Evolutionary conservation across 2,888 invertebrate genomes (phyloP), one percentile per base, ranked within the genome.

Genomic region (Melipona beecheii): DNA sequence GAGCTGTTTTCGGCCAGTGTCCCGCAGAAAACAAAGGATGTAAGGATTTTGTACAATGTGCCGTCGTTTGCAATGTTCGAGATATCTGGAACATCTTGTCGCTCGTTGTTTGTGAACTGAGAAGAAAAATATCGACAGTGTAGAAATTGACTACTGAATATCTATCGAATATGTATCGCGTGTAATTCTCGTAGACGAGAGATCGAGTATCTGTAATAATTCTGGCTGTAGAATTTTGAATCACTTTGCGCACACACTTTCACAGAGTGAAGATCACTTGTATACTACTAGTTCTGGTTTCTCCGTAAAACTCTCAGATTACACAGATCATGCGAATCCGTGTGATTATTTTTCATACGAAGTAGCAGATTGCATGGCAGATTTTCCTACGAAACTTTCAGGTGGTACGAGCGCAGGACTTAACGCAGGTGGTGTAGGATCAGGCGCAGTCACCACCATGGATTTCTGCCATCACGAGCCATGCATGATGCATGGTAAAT

Each of bases 401-500:
- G 94, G 94, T 94, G 92, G 92, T 85, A 89, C 91, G 75, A 91
- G 87, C 86, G 90, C 90, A 85, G 90, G 90, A 85, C 87, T 80
- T 76, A 88, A 89, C 78, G 15, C 50, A 17, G 89, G 91, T 76
- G 91, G 90, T 84, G 79, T 79, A 75, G 75, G 89, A 52, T 69
- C 88, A 64, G 86, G 86, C 81, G 88, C 89, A 90, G 91, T 92
- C 89, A 86, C 92, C 83, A 87, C 90, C 85, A 95, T 96, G 89
- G 97, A 97, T 94, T 96, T 96, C 94, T 98, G 98, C 94, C 95
- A 96, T 92, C 96, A 97, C 93, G 97, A 97, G 94, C 97, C 98
- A 49, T 98, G 97, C 95, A 96, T 98, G 97, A 96, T 97, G 91
- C 97, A 97, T 94, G 98, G 98, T 77, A 96, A 96, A 69, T 98